Percentiles rank a stretch among this genome's conserved stretches.
phyloP scores from a whole-genome alignment of 2,888 invertebrate species.

The Phragmatobia fuliginosa region DNA sequence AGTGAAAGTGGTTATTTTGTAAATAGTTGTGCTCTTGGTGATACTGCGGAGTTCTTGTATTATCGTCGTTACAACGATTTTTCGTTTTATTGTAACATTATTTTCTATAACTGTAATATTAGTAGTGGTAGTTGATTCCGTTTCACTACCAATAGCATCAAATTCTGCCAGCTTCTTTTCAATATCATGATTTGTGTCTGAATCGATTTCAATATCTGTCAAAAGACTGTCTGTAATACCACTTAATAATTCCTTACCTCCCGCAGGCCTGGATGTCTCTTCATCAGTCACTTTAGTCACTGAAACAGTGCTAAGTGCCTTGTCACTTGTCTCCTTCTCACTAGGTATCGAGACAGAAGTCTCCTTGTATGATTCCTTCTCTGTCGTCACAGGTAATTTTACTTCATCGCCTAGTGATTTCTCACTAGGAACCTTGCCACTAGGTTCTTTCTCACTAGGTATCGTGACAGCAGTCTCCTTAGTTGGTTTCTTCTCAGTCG shows the following conservation, averaged over 20 bases:
- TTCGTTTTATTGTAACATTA: background rate
- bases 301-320: constrained; percentile 1
- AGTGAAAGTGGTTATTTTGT: constrained; percentile 23
- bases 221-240: background rate
- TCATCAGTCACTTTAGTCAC: constrained; percentile 14
- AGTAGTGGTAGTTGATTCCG: background rate
- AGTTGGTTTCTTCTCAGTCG: constrained; percentile 2
- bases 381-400: background rate
- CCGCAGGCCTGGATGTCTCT: background rate
- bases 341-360: background rate
- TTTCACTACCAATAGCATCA: background rate
- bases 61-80: background rate
- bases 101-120: background rate
- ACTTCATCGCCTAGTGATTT: constrained; percentile 4
- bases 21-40: background rate
- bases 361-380: constrained; percentile 7
- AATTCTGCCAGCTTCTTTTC: background rate
- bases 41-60: background rate
- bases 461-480: background rate
- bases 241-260: background rate
- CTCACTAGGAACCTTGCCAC: constrained; percentile 8
- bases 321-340: constrained; percentile 7
- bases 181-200: background rate
- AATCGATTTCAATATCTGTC: background rate
- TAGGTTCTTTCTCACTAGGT: background rate